phyloP scores from a whole-genome alignment of 2,888 invertebrate species.

The Cecidostiba fungosa region DNA sequence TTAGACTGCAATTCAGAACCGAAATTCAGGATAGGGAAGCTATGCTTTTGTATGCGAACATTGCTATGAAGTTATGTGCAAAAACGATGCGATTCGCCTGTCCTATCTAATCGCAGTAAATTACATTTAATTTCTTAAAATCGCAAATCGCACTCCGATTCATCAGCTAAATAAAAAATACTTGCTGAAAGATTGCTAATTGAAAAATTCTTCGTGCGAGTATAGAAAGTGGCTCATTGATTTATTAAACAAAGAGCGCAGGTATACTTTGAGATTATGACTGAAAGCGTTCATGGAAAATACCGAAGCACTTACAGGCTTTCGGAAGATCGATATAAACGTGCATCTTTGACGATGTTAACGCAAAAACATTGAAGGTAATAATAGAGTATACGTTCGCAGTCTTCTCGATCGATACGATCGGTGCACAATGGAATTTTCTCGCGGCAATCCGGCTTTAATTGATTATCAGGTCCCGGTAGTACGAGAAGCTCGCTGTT shows the following conservation, averaged over 20 bases:
- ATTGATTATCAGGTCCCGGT: slow-evolving; percentile 50
- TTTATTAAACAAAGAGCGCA: no score
- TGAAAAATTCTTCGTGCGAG: no score
- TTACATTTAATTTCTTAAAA: neutral
- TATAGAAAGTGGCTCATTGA: no score
- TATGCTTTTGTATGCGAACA: no score
- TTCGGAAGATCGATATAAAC: no score
- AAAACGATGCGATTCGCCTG: no score
- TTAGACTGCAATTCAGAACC: neutral
- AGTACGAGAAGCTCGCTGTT: slow-evolving; percentile 31
- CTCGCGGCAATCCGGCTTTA: slow-evolving; percentile 43
- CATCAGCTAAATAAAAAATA: neutral
- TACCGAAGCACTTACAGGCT: no score
- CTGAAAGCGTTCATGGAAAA: no score
- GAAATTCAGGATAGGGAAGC: neutral
- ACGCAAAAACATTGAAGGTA: slow-evolving; percentile 27
- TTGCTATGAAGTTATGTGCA: no score
- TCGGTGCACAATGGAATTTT: slow-evolving; percentile 42
- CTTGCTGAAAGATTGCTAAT: no score
- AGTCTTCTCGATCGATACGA: slow-evolving; percentile 32
- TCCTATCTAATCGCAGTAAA: neutral
- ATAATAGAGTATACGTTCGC: slow-evolving; percentile 7
- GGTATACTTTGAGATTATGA: no score
- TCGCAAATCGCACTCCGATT: neutral
- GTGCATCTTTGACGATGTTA: neutral